Base-by-base conservation (phyloP, 2,888 invertebrate species). In the Hirudinaria manillensis region DNA sequence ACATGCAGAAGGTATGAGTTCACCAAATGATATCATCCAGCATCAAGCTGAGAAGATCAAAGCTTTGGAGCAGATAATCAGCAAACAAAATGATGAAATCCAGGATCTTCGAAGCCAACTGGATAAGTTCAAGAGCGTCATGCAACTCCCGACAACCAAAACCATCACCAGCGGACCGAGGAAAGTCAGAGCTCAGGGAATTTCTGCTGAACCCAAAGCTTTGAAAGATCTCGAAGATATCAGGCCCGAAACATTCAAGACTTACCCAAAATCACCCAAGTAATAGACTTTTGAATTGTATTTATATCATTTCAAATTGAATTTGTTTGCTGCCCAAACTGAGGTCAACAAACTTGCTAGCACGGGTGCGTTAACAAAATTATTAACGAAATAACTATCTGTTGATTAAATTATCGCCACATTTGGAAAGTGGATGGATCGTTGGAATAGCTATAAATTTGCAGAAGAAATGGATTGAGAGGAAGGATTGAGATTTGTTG, bases 171-270 rank as follows among this genome's bases (percentile, higher is more conserved):
- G 34, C 21, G 81, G 88, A 76, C 80, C 89, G 1, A 86, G 90
- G 80, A 90, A 90, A 82, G 92, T 93, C 85, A 88, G 96, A 81
- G 93, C 94, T 36, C 91, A 92, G 87, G 96, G 96, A 80, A 96
- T 96, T 81, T 95, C 95, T 1, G 96, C 95, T 27, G 96, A 96
- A 84, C 95, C 96, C 0, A 93, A 92, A 83, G 90, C 89, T 80
- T 90, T 91, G 83, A 89, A 89, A 45, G 90, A 91, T 0, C 89
- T 93, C 56, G 90, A 92, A 85, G 92, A 92, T 82, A 86, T 93
- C 81, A 89, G 91, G 78, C 83, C 83, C 61, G 90, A 91, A 81
- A 90, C 91, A 82, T 84, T 85, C 76, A 83, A 83, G 66, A 84
- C 83, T 74, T 91, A 91, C 86, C 91, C 91, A 82, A 93, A 93